Evolutionary conservation across 2,888 invertebrate species (phyloP), one percentile per base, ranked within the genome.

Genomic region (Macaria notata): DNA sequence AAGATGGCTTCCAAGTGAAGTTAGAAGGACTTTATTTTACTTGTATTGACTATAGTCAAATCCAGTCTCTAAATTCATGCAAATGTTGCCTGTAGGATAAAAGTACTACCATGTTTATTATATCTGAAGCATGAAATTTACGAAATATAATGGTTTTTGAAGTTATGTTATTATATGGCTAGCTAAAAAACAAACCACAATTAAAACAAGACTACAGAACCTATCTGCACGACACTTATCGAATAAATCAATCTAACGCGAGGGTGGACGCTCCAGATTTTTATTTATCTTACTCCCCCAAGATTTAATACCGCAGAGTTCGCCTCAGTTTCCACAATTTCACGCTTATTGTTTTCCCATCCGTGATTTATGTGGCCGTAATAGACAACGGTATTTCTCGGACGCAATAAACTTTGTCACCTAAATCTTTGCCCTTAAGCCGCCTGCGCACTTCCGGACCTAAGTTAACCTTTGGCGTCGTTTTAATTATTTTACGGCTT

Each of bases 301-400:
- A 90, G 89, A 90, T 88, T 88, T 90, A 90, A 87, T 86, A 81
- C 84, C 84, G 70, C 68, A 81, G 84, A 87, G 84, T 85, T 84
- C 87, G 71, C 79, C 84, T 71, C 88, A 88, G 88, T 90, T 91
- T 91, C 90, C 91, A 91, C 91, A 90, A 91, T 91, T 91, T 91
- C 91, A 90, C 91, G 91, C 91, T 89, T 90, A 91, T 91, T 91
- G 91, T 91, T 91, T 91, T 90, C 90, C 90, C 90, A 90, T 91
- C 91, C 88, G 79, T 88, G 91, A 91, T 91, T 91, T 91, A 91
- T 84, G 85, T 75, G 69, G 81, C 70, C 74, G 84, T 90, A 91
- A 90, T 91, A 86, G 88, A 86, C 82, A 81, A 83, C 87, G 80
- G 83, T 88, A 88, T 88, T 86, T 86, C 86, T 86, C 79, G 84